Evolutionary conservation across 2,888 invertebrate genomes (phyloP).

Genomic region (Temnothorax rugatulus): DNA sequence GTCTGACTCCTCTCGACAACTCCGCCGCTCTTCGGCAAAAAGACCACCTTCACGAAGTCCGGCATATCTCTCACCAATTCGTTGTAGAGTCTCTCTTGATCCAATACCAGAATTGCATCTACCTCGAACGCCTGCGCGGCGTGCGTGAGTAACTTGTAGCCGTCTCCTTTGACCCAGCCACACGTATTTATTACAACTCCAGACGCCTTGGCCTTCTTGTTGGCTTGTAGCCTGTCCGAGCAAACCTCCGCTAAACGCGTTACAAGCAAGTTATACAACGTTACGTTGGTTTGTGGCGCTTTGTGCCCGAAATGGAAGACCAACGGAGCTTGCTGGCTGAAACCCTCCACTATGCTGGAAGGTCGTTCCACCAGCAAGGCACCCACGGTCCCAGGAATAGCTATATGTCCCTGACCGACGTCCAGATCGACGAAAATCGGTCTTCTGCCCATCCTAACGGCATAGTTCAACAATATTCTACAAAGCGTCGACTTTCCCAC

Average conservation of each 20-base stretch:
- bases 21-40: constrained; percentile 98
- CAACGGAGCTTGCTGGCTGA: constrained; percentile 96
- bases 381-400: constrained; percentile 96
- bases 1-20: constrained; percentile 95
- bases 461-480: constrained; percentile 96
- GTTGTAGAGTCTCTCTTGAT: constrained; percentile 98
- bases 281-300: constrained; percentile 91
- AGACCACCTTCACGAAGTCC: constrained; percentile 95
- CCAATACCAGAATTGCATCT: constrained; percentile 97
- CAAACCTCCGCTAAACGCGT: constrained; percentile 95
- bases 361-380: constrained; percentile 96
- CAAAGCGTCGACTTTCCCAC: constrained; percentile 98
- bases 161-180: constrained; percentile 98
- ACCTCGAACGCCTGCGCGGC: constrained; percentile 98
- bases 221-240: constrained; percentile 93
- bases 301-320: constrained; percentile 98
- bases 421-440: constrained; percentile 98
- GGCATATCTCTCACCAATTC: constrained; percentile 98
- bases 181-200: constrained; percentile 99
- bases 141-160: constrained; percentile 95
- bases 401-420: constrained; percentile 97
- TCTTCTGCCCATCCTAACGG: constrained; percentile 94
- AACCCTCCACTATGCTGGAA: constrained; percentile 97
- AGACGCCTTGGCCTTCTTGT: constrained; percentile 94
- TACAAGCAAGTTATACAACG: constrained; percentile 94